A percentile compares a stretch with the other conserved stretches of the same genome.
Evolutionary conservation across 2,113 vertebrate genomes (phyloP).

Genomic region (Dolichotis patagonum): DNA sequence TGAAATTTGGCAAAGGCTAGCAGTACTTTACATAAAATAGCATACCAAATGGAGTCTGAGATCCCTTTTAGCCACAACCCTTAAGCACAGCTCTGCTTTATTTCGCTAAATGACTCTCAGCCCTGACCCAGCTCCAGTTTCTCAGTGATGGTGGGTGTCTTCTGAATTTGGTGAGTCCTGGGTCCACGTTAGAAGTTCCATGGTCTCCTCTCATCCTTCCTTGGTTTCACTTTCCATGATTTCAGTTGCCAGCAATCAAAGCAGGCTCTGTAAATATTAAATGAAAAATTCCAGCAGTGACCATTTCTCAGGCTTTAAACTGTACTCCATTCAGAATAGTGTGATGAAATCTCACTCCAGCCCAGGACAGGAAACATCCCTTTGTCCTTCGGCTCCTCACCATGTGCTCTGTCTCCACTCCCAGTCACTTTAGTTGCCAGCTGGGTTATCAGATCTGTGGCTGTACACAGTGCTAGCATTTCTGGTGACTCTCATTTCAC

Average conservation of each 20-base stretch:
- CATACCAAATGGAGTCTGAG: not conserved
- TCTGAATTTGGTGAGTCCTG: not conserved
- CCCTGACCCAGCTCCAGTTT: not conserved
- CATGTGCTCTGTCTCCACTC: not conserved
- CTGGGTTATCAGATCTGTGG: not conserved
- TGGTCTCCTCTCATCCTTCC: not conserved
- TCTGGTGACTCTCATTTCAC: not conserved
- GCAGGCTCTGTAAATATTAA: not conserved
- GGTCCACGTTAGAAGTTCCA: not conserved
- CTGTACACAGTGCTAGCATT: not conserved
- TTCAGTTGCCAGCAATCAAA: not conserved
- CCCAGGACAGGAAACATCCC: not conserved
- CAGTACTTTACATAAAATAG: not conserved
- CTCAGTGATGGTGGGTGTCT: not conserved
- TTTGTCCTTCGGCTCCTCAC: not conserved
- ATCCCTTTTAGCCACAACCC: not conserved
- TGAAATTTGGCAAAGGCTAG: slow-evolving; percentile 20
- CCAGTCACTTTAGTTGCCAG: not conserved
- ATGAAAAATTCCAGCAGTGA: not conserved
- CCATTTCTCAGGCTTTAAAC: not conserved
- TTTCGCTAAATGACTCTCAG: not conserved
- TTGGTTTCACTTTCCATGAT: not conserved
- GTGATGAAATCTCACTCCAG: not conserved
- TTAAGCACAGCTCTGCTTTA: not conserved
- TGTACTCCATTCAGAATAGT: not conserved